Evolutionary conservation across 2,113 vertebrate species (phyloP), one percentile per base, ranked within the genome.

Genomic region (Cochlearius cochlearius): DNA sequence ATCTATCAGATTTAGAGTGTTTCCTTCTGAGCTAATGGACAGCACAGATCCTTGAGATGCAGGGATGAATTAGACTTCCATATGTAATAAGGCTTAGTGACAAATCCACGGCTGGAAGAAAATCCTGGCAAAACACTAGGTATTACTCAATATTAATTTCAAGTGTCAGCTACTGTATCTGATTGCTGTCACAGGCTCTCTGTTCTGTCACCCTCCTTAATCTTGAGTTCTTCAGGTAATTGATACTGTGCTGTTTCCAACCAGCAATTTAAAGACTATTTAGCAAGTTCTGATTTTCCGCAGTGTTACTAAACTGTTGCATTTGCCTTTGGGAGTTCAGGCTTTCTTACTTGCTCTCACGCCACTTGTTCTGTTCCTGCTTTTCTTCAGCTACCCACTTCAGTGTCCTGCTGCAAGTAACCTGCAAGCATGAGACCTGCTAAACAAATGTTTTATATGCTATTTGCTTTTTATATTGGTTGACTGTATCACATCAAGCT

Each of bases 1-100:
- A 21, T 60, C 26, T 55, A 0, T 73, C 1, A 2, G 39, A 52
- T 47, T 63, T 68, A 56, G 23, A 32, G 1, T 1, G 21, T 56
- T 94, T 64, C 21, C 27, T 76, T 76, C 53, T 80, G 39, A 36
- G 22, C 55, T 74, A 50, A 74, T 66, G 56, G 45, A 36, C 60
- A 74, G 38, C 52, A 53, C 10, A 27, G 58, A 14, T 75, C 43
- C 27, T 86, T 73, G 45, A 83, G 34, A 26, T 62, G 32, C 32
- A 66, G 22, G 20, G 6, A 4, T 62, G 22, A 83, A 62, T 76
- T 93, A 62, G 53, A 43, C 55, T 93, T 90, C 58, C 19, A 2
- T 38, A 13, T 76, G 34, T 90, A 56, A 27, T 73, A 47, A 60
- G 36, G 19, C 52, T 79, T 79, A 55, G 30, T 66, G 43, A 36